These are phyloP conservation scores for Lithobius niger DNA, from an alignment of 1,140 invertebrate genomes.

Conservation along the genomic window DNA sequence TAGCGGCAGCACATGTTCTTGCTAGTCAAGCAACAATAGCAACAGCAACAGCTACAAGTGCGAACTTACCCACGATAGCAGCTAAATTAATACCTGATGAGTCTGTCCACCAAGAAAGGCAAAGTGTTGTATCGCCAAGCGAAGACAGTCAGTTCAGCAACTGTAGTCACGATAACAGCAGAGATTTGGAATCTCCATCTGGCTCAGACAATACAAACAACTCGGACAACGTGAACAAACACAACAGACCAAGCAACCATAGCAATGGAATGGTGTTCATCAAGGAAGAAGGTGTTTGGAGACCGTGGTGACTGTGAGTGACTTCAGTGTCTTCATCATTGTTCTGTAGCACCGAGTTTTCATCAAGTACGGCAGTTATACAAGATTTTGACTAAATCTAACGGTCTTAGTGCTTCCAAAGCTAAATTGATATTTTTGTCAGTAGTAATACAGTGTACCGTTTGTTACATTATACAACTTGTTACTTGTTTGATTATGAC, in stretches of 20 bases:
- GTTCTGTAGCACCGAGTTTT: too few species aligned
- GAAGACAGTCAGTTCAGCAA: not conserved
- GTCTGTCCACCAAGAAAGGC: not conserved
- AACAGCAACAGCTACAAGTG: not conserved
- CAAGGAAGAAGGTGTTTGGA: not conserved
- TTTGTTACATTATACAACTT: too few species aligned
- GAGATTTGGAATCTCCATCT: not conserved
- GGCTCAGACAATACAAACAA: not conserved
- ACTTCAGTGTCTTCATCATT: too few species aligned
- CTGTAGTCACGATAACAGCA: not conserved
- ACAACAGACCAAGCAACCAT: not conserved
- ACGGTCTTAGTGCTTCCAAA: too few species aligned
- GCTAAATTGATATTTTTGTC: too few species aligned
- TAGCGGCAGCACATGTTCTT: not conserved
- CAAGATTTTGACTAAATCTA: too few species aligned
- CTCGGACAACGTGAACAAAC: not conserved
- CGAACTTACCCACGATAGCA: not conserved
- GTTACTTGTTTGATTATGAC: too few species aligned
- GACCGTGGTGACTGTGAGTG: constrained; percentile 8
- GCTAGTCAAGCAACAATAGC: not conserved
- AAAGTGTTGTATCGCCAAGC: not conserved
- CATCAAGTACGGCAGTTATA: too few species aligned
- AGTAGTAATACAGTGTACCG: too few species aligned
- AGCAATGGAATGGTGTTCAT: not conserved
- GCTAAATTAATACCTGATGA: not conserved